Conservation (phyloP, 2,888 invertebrate genomes). For the Azorinus chamasolen region DNA sequence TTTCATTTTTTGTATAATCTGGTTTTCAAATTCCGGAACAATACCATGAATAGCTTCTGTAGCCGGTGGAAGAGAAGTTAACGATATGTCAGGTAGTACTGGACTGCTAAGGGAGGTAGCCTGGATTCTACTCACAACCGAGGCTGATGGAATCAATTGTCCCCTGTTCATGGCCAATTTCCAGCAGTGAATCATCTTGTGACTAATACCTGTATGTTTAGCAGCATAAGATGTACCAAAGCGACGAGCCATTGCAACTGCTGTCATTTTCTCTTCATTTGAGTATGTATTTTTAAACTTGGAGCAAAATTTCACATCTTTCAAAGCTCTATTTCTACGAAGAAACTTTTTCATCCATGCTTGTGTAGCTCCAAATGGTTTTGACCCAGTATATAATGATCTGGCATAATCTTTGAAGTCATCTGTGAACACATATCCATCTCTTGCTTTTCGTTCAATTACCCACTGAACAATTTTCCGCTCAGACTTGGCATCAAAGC, state of each 20-base stretch:
- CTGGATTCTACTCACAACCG: slow-evolving; percentile 2
- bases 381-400: slow-evolving; percentile 53
- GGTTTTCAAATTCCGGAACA: slow-evolving; percentile 54
- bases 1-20: slow-evolving; percentile 43
- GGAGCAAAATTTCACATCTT: slow-evolving; percentile 57
- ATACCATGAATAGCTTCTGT: slow-evolving; percentile 52
- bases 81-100: background rate
- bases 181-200: slow-evolving; percentile 59
- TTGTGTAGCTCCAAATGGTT: slow-evolving; percentile 59
- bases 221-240: slow-evolving; percentile 54
- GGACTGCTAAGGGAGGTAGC: too few species aligned
- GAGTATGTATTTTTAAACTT: slow-evolving; percentile 57
- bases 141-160: slow-evolving; percentile 30
- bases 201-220: slow-evolving; percentile 52
- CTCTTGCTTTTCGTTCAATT: slow-evolving; percentile 49
- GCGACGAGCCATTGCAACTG: slow-evolving; percentile 51
- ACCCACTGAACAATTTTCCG: slow-evolving; percentile 63
- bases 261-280: slow-evolving; percentile 47
- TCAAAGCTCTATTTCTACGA: slow-evolving; percentile 46
- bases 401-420: slow-evolving; percentile 63
- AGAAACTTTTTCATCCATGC: slow-evolving; percentile 64
- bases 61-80: background rate
- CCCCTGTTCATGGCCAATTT: slow-evolving; percentile 47
- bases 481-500: slow-evolving; percentile 59
- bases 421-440: slow-evolving; percentile 66